phyloP scores from a whole-genome alignment of 2,113 vertebrate genomes.

The Tetrao urogallus region DNA sequence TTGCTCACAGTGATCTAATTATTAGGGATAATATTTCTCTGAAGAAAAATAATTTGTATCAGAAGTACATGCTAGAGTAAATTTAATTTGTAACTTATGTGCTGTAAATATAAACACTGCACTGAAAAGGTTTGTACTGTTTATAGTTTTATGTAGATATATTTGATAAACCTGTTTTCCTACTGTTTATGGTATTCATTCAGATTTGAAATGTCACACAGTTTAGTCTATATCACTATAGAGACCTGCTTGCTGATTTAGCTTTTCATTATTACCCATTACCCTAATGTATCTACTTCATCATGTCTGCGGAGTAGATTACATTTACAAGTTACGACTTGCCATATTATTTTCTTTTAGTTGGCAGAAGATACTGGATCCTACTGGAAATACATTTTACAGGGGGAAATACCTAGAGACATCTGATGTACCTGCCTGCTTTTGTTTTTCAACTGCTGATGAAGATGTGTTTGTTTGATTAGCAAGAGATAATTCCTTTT shows the following conservation, averaged over 20 bases:
- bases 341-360: not conserved
- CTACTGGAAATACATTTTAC: not conserved
- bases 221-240: slow-evolving; percentile 37
- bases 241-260: slow-evolving; percentile 51
- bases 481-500: not conserved
- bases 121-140: slow-evolving; percentile 44
- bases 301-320: not conserved
- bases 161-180: slow-evolving; percentile 57
- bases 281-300: slow-evolving; percentile 15
- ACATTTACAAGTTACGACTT: not conserved
- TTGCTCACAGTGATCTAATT: slow-evolving; percentile 26
- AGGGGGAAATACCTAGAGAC: not conserved
- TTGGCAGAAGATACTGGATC: not conserved
- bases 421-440: not conserved
- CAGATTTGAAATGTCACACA: slow-evolving; percentile 27
- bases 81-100: slow-evolving; percentile 58
- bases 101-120: slow-evolving; percentile 50
- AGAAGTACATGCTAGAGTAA: slow-evolving; percentile 23
- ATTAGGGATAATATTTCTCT: slow-evolving; percentile 42
- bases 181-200: not conserved
- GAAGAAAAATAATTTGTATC: not conserved
- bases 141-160: slow-evolving; percentile 43
- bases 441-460: not conserved
- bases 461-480: not conserved
- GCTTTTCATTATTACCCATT: slow-evolving; percentile 59